A percentile compares a stretch with the other conserved stretches of the same genome.
Evolutionary conservation across 2,113 vertebrate genomes (phyloP).

Genomic region (Natator depressus): DNA sequence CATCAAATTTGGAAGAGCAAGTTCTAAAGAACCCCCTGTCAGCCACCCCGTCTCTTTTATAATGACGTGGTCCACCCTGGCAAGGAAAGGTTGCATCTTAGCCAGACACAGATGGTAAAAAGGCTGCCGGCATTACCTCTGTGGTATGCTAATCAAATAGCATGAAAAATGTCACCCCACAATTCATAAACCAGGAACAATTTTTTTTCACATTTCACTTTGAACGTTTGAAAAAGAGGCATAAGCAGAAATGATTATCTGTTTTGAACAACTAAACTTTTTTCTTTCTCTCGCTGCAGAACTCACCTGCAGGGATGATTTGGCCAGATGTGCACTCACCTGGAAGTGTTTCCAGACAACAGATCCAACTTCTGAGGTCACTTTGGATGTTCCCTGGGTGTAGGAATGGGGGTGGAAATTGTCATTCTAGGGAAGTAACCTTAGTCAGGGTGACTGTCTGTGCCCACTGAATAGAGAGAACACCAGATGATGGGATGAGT

Average conservation of each 20-base stretch:
- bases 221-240: background rate
- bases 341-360: background rate
- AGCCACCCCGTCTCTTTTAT: background rate
- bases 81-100: rapidly evolving
- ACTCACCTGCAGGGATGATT: background rate
- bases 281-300: background rate
- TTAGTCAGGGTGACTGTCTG: background rate
- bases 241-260: background rate
- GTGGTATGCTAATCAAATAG: background rate
- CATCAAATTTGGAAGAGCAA: background rate
- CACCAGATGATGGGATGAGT: background rate
- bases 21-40: background rate
- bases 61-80: rapidly evolving
- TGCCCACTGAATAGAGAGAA: background rate
- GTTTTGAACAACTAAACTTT: background rate
- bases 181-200: background rate
- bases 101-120: rapidly evolving
- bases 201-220: background rate
- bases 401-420: background rate
- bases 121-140: rapidly evolving
- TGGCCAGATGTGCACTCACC: background rate
- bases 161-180: background rate
- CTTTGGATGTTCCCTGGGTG: background rate
- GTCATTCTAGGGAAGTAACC: background rate
- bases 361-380: background rate